Evolutionary conservation across 2,113 vertebrate species (phyloP).

Genomic region (Chunga burmeisteri): DNA sequence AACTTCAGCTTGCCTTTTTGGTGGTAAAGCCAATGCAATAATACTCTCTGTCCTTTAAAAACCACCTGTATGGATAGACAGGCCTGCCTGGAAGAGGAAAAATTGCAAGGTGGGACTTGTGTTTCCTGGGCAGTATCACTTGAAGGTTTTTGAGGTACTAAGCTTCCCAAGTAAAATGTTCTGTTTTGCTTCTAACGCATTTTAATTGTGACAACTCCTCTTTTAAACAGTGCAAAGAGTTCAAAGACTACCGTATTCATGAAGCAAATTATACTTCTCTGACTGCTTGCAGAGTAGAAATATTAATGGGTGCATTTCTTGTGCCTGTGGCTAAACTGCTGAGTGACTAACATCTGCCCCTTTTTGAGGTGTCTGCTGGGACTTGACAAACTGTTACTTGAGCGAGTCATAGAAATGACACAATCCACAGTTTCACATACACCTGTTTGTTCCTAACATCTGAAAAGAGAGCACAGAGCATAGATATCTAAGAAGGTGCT

Average conservation of each 20-base stretch:
- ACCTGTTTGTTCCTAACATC: not conserved
- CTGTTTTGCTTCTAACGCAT: not conserved
- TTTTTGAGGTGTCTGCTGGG: not conserved
- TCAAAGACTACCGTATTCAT: slow-evolving; percentile 25
- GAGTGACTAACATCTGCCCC: not conserved
- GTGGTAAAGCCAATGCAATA: not conserved
- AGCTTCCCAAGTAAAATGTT: not conserved
- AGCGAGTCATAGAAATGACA: not conserved
- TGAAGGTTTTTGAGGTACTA: slow-evolving; percentile 9
- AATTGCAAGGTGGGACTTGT: not conserved
- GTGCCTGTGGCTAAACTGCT: slow-evolving; percentile 1
- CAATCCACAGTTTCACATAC: not conserved
- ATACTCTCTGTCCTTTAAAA: not conserved
- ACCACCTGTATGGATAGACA: not conserved
- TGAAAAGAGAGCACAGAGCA: not conserved
- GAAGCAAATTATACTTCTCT: not conserved
- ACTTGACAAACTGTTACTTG: not conserved
- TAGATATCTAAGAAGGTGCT: not conserved
- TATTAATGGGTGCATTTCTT: slow-evolving; percentile 25
- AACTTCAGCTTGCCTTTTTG: not conserved
- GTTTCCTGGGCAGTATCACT: not conserved
- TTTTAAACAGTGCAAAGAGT: slow-evolving; percentile 16
- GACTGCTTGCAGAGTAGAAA: not conserved
- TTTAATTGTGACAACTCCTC: slow-evolving; percentile 13
- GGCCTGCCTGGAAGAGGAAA: not conserved